Evolutionary conservation across 2,113 vertebrate species (phyloP), one percentile per base, ranked within the genome.

Genomic region (Mastomys coucha): DNA sequence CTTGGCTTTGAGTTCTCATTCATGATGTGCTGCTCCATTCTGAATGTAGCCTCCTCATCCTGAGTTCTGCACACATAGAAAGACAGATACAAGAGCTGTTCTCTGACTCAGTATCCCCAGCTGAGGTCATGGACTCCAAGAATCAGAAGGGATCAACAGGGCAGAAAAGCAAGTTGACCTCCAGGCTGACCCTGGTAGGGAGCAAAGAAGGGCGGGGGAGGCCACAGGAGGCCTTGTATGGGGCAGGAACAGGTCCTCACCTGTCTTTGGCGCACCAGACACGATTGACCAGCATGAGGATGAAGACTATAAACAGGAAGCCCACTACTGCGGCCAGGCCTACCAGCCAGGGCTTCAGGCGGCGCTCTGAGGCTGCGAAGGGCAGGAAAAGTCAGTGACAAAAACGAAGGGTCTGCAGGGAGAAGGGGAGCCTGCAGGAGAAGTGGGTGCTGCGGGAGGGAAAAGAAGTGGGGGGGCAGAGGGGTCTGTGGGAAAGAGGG

Each of bases 281-380:
- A 82, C 98, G 99, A 93, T 98, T 98, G 70, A 69, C 1, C 1
- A 99, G 98, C 95, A 99, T 88, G 42, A 98, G 0, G n/a, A 98
- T 2, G 1, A 99, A 99, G 96, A 99, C 84, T 0, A 99, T 81
- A 91, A 99, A 99, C 84, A 99, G 99, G 97, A 99, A 99, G 12
- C 98, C 98, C 0, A 99, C 98, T 0, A 99, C 99, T 0, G 99
- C 99, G 0, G 98, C 98, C 91, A 99, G 98, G 73, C 98, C 98
- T 3, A 99, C 1, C 63, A 99, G 96, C 99, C 99, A 99, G 0
- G 99, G 99, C 97, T 99, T 98, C 93, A 99, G 92, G 5, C 24
- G 92, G 20, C 49, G 90, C 60, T 42, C 88, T 1, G 92, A 20
- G 87, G 31, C 97, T 96, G 96, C 4, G 1, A 19, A 14, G 33